Evolutionary conservation across 2,113 vertebrate genomes (phyloP).

Genomic region (Xenus cinereus): DNA sequence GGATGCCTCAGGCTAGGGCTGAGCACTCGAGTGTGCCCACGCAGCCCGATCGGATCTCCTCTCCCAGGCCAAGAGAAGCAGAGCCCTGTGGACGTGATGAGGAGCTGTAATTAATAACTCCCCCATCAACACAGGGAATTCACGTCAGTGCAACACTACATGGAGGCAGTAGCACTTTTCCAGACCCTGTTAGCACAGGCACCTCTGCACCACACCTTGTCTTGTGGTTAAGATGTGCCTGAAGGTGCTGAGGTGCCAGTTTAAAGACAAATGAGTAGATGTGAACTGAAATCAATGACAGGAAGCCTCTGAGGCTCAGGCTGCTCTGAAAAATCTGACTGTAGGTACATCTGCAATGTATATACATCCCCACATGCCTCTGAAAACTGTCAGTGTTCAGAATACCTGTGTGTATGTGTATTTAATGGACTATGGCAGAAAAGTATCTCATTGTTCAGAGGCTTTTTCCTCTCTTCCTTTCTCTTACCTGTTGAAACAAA

Average conservation of each 20-base stretch:
- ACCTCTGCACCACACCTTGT: background rate
- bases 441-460: background rate
- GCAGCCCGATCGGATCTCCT: background rate
- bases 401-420: background rate
- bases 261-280: rapidly evolving
- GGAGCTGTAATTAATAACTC: background rate
- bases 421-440: background rate
- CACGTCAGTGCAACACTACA: rapidly evolving
- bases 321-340: background rate
- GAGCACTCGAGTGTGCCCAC: background rate
- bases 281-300: background rate
- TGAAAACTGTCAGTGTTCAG: background rate
- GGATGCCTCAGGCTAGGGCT: background rate
- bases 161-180: rapidly evolving
- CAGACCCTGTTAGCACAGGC: background rate
- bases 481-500: background rate
- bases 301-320: background rate
- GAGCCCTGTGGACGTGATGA: background rate
- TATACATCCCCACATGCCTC: background rate
- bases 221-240: rapidly evolving
- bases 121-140: background rate
- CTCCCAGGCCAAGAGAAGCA: background rate
- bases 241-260: background rate
- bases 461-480: background rate
- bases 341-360: background rate